phyloP scores from a whole-genome alignment of 2,888 invertebrate genomes.

The Lasioglossum leucozonium region DNA sequence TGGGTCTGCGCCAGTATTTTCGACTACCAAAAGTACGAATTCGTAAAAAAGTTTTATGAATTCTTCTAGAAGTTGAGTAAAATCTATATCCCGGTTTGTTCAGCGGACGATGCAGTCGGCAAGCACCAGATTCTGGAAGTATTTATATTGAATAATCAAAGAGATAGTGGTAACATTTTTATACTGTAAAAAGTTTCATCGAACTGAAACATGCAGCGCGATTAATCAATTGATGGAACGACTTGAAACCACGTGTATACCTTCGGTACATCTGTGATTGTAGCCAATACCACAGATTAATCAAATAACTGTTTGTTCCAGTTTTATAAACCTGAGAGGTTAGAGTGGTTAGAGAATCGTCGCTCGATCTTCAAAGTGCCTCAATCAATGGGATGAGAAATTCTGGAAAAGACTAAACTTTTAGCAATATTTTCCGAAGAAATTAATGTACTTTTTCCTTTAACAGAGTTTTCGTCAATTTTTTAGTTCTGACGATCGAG shows the following conservation, averaged over 20 bases:
- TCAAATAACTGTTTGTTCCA: background rate
- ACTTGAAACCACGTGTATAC: background rate
- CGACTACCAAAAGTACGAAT: constrained; percentile 8
- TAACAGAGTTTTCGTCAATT: background rate
- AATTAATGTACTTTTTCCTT: background rate
- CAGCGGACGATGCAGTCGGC: background rate
- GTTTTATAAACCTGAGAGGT: background rate
- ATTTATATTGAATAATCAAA: constrained; percentile 34
- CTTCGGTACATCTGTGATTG: background rate
- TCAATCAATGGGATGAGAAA: background rate
- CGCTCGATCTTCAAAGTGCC: background rate
- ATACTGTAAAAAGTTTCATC: background rate
- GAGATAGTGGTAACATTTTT: constrained; percentile 20
- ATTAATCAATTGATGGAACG: background rate
- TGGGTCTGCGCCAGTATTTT: constrained; percentile 1
- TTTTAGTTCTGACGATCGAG: background rate
- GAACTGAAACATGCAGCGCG: background rate
- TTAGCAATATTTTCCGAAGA: background rate
- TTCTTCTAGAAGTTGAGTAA: constrained; percentile 32
- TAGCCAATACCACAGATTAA: background rate
- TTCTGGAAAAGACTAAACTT: background rate
- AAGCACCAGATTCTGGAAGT: constrained; percentile 12
- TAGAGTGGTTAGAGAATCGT: background rate
- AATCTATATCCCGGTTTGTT: constrained; percentile 4
- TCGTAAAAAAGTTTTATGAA: constrained; percentile 36